Conservation (phyloP, 2,888 invertebrate genomes). For the Phasia obesa region DNA sequence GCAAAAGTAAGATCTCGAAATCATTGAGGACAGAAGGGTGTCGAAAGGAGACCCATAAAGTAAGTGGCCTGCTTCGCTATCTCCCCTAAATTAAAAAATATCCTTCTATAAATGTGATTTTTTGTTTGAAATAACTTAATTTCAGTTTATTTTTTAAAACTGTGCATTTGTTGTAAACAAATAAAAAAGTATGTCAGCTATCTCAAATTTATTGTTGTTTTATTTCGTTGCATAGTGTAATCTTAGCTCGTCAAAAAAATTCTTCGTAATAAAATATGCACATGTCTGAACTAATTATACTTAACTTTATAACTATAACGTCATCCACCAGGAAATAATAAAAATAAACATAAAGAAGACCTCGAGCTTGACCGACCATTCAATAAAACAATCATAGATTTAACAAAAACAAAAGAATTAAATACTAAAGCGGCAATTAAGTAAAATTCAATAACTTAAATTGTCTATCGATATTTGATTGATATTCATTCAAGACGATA, state of each 20-base stretch:
- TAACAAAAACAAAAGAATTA: constrained; percentile 27
- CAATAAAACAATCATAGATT: constrained; percentile 46
- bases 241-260: not conserved
- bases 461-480: constrained; percentile 59
- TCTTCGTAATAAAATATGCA: too few relatives aligned
- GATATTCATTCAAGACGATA: constrained; percentile 50
- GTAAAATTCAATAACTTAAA: constrained; percentile 65
- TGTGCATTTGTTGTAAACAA: too few relatives aligned
- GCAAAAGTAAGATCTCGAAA: too few relatives aligned
- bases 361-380: constrained; percentile 49
- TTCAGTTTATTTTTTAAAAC: too few relatives aligned
- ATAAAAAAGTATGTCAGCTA: too few relatives aligned
- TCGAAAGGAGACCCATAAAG: too few relatives aligned
- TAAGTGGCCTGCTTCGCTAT: too few relatives aligned
- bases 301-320: constrained; percentile 12
- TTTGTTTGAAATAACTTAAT: too few relatives aligned
- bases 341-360: constrained; percentile 27
- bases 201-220: too few relatives aligned
- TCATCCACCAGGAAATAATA: constrained; percentile 13
- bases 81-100: too few relatives aligned
- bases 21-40: too few relatives aligned
- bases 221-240: not conserved
- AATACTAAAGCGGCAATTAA: constrained; percentile 25
- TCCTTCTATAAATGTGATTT: too few relatives aligned
- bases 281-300: not conserved